Conservation (phyloP, 1,140 invertebrate species). For the Dysdera silvatica region DNA sequence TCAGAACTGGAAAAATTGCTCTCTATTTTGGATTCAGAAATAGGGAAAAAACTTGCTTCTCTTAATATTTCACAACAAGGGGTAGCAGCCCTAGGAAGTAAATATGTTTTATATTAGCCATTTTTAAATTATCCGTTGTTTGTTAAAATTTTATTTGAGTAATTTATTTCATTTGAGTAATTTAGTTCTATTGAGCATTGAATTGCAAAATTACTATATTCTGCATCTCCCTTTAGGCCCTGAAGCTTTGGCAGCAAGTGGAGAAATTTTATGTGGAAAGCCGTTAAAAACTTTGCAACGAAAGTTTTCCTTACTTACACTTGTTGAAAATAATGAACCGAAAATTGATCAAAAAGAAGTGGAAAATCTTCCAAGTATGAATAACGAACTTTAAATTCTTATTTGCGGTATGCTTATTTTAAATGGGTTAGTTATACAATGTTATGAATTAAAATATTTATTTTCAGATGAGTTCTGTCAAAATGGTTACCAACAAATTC, state of each 20-base stretch:
- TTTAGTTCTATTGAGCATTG: too few species aligned
- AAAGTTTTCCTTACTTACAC: slow-evolving; percentile 31
- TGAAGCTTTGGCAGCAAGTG: slow-evolving; percentile 28
- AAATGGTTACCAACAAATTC: slow-evolving; percentile 40
- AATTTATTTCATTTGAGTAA: too few species aligned
- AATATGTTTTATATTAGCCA: too few species aligned
- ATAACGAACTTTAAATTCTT: neutral
- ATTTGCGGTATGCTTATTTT: neutral
- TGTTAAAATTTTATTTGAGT: too few species aligned
- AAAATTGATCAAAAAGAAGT: slow-evolving; percentile 33
- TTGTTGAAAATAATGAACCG: slow-evolving; percentile 24
- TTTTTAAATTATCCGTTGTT: too few species aligned
- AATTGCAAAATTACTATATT: neutral
- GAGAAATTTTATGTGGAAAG: slow-evolving; percentile 36
- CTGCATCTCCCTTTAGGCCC: slow-evolving; percentile 17
- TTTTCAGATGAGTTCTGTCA: slow-evolving; percentile 41
- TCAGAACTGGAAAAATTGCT: too few species aligned
- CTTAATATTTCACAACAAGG: too few species aligned
- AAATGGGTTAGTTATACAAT: neutral
- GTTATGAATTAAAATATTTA: neutral
- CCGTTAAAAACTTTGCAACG: slow-evolving; percentile 27
- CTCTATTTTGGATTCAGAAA: too few species aligned
- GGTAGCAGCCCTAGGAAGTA: too few species aligned
- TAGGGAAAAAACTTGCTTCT: too few species aligned
- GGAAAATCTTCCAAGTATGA: slow-evolving; percentile 27